Conservation (phyloP, 1,140 invertebrate species). For the Hyposmocoma kahamanoa region DNA sequence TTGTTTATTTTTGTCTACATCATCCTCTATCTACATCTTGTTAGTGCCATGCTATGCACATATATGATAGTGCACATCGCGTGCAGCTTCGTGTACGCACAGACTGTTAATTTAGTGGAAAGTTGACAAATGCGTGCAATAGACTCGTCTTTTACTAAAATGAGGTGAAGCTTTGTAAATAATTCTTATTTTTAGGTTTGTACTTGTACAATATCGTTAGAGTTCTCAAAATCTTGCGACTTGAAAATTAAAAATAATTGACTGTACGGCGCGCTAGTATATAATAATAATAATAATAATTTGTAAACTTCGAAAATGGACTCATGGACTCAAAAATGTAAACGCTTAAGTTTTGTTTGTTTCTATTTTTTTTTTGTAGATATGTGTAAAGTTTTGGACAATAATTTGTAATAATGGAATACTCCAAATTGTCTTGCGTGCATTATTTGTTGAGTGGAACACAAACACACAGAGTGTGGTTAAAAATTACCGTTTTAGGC, state of each 20-base stretch:
- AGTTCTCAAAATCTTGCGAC: constrained; percentile 19
- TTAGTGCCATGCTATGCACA: no score
- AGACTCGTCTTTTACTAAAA: no score
- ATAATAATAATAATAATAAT: constrained; percentile 11
- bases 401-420: constrained; percentile 48
- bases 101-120: no score
- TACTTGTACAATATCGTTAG: constrained; percentile 59
- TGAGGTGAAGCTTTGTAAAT: constrained; percentile 66
- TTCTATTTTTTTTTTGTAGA: constrained; percentile 46
- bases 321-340: constrained; percentile 25
- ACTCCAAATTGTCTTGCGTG: constrained; percentile 31
- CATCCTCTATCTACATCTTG: no score
- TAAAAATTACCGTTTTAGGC: no score
- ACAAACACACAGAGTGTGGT: no score
- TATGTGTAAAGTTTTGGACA: constrained; percentile 62
- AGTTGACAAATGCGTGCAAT: no score
- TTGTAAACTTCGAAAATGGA: constrained; percentile 18
- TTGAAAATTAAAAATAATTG: constrained; percentile 26
- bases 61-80: no score
- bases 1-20: no score
- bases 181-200: constrained; percentile 64
- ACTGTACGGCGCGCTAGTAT: constrained; percentile 27
- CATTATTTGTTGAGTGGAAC: constrained; percentile 16
- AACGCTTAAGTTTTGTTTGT: constrained; percentile 26
- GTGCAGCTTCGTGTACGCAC: no score